phyloP scores from a whole-genome alignment of 35 echinoderm and acorn worm species.

The Hemicentrotus pulcherrimus region DNA sequence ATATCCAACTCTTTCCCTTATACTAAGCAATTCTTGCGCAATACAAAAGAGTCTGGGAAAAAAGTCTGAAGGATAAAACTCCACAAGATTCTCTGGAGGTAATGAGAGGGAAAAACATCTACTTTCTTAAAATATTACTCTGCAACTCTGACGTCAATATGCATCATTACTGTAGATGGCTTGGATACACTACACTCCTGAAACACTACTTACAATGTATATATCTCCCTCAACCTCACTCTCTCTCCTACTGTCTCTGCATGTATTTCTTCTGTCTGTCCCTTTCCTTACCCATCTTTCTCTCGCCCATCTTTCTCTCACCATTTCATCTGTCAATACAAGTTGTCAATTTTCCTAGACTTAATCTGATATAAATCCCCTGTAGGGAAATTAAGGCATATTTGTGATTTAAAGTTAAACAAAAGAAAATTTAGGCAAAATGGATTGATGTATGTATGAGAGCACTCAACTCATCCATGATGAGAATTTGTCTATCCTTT shows the following conservation, averaged over 20 bases:
- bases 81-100: background rate
- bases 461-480: too few relatives aligned
- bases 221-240: background rate
- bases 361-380: background rate
- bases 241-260: background rate
- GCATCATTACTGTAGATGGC: background rate
- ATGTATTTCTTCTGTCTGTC: background rate
- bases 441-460: too few relatives aligned
- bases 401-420: background rate
- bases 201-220: background rate
- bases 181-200: background rate
- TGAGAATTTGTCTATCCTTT: too few relatives aligned
- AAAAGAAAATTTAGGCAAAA: background rate
- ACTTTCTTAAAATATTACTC: background rate
- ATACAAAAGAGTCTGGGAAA: background rate
- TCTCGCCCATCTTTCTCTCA: too few relatives aligned
- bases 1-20: too few relatives aligned
- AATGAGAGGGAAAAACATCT: background rate
- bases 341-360: too few relatives aligned
- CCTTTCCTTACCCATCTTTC: too few relatives aligned
- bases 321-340: too few relatives aligned
- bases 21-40: too few relatives aligned
- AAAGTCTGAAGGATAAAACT: background rate
- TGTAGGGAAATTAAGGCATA: background rate
- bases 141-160: background rate